Percentiles rank a stretch among this genome's conserved stretches.
Evolutionary conservation across 2,888 invertebrate genomes (phyloP).

Genomic region (Nysson spinosus): DNA sequence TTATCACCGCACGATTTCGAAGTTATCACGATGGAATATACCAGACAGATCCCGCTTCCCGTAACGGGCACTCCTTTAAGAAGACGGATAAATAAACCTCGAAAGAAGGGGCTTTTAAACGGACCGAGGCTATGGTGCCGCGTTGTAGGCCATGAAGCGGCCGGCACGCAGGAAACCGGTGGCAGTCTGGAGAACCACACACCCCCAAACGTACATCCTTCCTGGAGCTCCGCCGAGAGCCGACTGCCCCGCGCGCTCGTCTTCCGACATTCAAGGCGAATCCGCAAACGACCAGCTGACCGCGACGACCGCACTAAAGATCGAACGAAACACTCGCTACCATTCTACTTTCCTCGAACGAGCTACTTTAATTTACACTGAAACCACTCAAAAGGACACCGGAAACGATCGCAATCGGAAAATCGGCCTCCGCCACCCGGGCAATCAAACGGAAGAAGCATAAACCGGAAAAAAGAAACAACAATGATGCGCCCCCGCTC

Average conservation of each 20-base stretch:
- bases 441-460: conserved; percentile 15
- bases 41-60: not conserved
- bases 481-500: conserved; percentile 8
- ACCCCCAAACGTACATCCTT: conserved; percentile 61
- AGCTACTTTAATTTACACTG: not conserved
- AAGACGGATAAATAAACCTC: conserved; percentile 31
- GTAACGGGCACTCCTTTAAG: conserved; percentile 11
- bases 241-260: conserved; percentile 59
- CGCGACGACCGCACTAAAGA: conserved; percentile 15
- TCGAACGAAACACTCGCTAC: conserved; percentile 4
- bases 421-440: not conserved
- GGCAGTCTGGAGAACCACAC: conserved; percentile 38
- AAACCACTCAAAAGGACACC: too few species aligned
- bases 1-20: conserved; percentile 8
- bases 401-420: not conserved
- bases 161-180: conserved; percentile 49
- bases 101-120: conserved; percentile 6
- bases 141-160: conserved; percentile 47
- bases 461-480: conserved; percentile 29
- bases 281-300: conserved; percentile 53
- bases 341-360: not conserved
- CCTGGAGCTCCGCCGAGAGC: conserved; percentile 67
- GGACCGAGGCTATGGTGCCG: conserved; percentile 43
- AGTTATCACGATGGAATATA: not conserved
- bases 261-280: conserved; percentile 49